phyloP scores from a whole-genome alignment of 2,113 vertebrate species.

The Arizona elegans region DNA sequence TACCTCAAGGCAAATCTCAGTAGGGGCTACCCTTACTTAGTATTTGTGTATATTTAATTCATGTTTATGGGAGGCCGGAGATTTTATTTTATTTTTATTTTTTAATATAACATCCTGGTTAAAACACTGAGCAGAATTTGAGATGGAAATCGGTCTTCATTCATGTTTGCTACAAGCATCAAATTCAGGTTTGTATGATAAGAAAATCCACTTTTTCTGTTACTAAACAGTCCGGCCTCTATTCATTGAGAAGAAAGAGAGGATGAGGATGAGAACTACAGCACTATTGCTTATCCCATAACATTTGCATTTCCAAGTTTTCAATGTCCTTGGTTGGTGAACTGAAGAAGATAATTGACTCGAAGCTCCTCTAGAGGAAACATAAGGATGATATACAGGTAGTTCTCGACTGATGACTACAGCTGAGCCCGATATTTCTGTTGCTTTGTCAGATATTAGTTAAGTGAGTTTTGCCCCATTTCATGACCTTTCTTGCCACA shows the following conservation, averaged over 20 bases:
- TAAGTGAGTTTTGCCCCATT: not conserved
- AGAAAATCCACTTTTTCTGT: not conserved
- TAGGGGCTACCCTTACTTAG: conserved; percentile 41
- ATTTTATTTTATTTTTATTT: not conserved
- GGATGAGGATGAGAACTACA: not conserved
- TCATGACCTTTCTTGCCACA: not conserved
- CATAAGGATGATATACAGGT: not conserved
- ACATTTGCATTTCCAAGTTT: not conserved
- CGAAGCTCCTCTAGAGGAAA: not conserved
- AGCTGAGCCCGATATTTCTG: not conserved
- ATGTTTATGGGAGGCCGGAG: not conserved
- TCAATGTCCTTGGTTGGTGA: not conserved
- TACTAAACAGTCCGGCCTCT: not conserved
- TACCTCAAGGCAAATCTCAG: conserved; percentile 36
- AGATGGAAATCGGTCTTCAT: not conserved
- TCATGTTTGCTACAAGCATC: not conserved
- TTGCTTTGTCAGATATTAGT: not conserved
- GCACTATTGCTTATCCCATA: not conserved
- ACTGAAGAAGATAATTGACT: not conserved
- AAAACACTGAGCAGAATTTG: not conserved
- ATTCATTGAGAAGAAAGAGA: not conserved
- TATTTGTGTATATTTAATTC: conserved; percentile 1
- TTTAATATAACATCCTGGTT: not conserved
- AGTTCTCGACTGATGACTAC: not conserved
- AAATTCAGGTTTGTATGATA: not conserved